Conservation (phyloP, 2,888 invertebrate genomes). For the Tridacna gigas region DNA sequence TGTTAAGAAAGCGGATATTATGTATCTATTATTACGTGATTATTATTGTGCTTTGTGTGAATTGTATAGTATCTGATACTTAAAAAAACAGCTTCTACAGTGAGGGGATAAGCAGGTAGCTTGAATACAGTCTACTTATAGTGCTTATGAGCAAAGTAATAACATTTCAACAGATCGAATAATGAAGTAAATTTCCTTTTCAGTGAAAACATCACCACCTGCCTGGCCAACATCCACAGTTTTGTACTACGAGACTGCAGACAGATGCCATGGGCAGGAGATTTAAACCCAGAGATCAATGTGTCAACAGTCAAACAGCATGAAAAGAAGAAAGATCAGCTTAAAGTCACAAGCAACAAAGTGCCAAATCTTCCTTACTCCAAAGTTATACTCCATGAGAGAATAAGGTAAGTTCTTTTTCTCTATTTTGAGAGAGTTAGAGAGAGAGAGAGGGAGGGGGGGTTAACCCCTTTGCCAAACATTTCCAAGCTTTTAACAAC, state of each 20-base stretch:
- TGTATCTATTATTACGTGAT: too few species aligned
- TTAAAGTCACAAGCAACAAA: conserved; percentile 73
- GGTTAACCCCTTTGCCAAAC: too few species aligned
- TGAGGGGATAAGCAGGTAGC: too few species aligned
- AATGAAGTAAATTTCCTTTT: conserved; percentile 27
- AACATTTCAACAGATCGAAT: not conserved
- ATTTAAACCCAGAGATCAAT: conserved; percentile 77
- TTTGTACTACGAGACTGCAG: conserved; percentile 83
- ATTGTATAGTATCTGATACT: too few species aligned
- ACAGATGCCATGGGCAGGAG: conserved; percentile 84
- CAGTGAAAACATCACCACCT: conserved; percentile 81
- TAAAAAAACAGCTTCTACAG: too few species aligned
- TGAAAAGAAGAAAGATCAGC: conserved; percentile 83
- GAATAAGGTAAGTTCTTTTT: conserved; percentile 78
- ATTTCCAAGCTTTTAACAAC: too few species aligned
- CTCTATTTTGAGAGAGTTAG: too few species aligned
- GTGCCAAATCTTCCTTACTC: conserved; percentile 84
- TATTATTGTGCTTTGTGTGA: too few species aligned
- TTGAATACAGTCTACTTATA: too few species aligned
- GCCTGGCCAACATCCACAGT: conserved; percentile 84
- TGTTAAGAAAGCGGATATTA: too few species aligned
- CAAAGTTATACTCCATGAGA: conserved; percentile 82
- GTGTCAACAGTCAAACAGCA: conserved; percentile 77
- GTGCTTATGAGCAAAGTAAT: not conserved
- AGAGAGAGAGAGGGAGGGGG: too few species aligned